Conservation (phyloP, 2,797 vertebrate genomes). For the Salmo trutta region DNA sequence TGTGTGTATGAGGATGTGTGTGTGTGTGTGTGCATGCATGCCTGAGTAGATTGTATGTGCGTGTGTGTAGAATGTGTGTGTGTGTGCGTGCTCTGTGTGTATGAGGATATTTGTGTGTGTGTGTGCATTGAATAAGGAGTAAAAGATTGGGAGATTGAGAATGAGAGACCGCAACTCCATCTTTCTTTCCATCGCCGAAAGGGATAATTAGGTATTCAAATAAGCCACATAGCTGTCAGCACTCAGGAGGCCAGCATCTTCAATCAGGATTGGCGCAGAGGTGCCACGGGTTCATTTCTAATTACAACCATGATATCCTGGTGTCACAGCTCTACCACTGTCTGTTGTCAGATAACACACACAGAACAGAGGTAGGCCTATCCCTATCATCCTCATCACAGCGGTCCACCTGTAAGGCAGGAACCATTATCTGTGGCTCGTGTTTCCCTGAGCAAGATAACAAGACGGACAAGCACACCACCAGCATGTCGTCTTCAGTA, state of each 20-base stretch:
- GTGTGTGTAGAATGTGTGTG: conserved; percentile 8
- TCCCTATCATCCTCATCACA: too few relatives aligned
- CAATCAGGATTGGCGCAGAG: conserved; percentile 12
- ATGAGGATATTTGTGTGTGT: not conserved
- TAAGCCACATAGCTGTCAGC: conserved; percentile 6
- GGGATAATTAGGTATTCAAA: conserved; percentile 25
- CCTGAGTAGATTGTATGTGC: too few relatives aligned
- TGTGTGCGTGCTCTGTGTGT: conserved; percentile 27
- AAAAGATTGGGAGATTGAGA: not conserved
- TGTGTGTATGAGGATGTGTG: conserved; percentile 15
- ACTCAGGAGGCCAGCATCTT: conserved; percentile 9
- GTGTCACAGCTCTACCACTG: not conserved
- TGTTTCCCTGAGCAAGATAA: conserved; percentile 12
- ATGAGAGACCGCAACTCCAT: not conserved
- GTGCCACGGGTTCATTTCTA: conserved; percentile 12
- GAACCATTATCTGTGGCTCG: not conserved
- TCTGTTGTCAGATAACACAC: not conserved
- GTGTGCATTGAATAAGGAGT: not conserved
- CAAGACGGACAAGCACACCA: not conserved
- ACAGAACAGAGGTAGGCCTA: too few relatives aligned
- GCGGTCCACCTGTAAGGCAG: not conserved
- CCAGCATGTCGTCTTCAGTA: not conserved
- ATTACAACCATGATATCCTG: conserved; percentile 9
- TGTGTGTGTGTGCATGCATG: not conserved
- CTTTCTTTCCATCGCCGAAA: not conserved